phyloP scores from a whole-genome alignment of 2,797 vertebrate species.

The Anabacerthia variegaticeps region DNA sequence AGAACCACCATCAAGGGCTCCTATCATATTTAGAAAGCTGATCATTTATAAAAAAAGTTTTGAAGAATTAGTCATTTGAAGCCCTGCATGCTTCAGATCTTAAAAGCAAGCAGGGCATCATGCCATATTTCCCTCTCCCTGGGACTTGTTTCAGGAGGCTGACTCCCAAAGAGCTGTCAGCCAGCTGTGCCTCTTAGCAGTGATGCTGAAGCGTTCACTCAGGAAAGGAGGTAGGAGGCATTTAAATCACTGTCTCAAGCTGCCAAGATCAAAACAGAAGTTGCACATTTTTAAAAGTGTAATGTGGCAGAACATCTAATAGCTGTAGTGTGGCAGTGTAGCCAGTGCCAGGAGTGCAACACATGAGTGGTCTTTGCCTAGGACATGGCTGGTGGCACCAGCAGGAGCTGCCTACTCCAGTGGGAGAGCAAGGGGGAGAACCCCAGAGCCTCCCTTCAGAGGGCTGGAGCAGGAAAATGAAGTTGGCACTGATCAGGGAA shows the following conservation, averaged over 20 bases:
- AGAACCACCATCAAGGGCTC: neutral
- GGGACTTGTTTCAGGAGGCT: conserved; percentile 55
- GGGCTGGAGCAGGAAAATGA: neutral
- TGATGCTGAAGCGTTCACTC: conserved; percentile 45
- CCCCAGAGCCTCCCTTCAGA: conserved; percentile 25
- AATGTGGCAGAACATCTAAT: conserved; percentile 12
- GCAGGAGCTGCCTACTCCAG: neutral
- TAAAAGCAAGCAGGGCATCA: conserved; percentile 37
- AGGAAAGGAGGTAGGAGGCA: conserved; percentile 49
- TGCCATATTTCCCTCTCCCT: conserved; percentile 42
- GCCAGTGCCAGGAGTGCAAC: neutral
- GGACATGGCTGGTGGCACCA: neutral
- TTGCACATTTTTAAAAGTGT: conserved; percentile 6
- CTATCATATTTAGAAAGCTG: neutral
- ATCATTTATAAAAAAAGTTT: neutral
- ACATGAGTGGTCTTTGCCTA: neutral
- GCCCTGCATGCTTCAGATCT: conserved; percentile 35
- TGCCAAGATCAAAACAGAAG: conserved; percentile 53
- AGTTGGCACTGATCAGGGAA: neutral
- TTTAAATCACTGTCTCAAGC: conserved; percentile 46
- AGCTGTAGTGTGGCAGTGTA: neutral
- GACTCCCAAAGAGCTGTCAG: conserved; percentile 50
- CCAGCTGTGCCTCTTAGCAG: conserved; percentile 40
- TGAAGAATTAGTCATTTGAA: conserved; percentile 13
- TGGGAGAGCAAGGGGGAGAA: neutral